phyloP scores from a whole-genome alignment of 2,113 vertebrate genomes.

The Emydura subglobosa region DNA sequence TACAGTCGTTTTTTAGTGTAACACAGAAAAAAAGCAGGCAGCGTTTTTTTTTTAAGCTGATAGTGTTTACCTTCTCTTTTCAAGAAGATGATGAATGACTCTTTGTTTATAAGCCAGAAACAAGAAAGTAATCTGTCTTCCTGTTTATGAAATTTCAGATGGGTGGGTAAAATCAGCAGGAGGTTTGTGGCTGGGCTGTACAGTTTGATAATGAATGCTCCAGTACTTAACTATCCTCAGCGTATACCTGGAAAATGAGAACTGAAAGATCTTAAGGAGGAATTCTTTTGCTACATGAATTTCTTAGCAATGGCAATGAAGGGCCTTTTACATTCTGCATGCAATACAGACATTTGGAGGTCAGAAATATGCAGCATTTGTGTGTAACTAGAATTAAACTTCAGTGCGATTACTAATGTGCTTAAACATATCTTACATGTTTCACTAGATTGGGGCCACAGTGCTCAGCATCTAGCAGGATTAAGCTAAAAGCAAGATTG shows the following conservation, averaged over 20 bases:
- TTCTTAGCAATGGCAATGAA: conserved; percentile 30
- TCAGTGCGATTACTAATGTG: not conserved
- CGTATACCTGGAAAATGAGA: not conserved
- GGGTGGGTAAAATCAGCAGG: not conserved
- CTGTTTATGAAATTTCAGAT: not conserved
- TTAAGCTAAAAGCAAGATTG: not conserved
- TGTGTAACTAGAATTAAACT: conserved; percentile 20
- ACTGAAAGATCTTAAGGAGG: not conserved
- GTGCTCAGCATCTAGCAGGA: not conserved
- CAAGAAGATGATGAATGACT: not conserved
- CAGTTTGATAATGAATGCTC: not conserved
- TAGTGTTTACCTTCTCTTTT: not conserved
- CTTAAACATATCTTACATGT: conserved; percentile 1
- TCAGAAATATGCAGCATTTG: conserved; percentile 10
- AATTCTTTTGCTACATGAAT: not conserved
- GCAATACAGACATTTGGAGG: not conserved
- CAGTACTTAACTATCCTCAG: not conserved
- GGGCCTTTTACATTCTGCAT: conserved; percentile 7
- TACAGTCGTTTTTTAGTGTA: not conserved
- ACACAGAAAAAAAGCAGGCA: not conserved
- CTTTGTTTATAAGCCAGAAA: not conserved
- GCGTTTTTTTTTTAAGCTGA: not conserved
- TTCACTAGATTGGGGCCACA: not conserved
- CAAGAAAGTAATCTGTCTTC: not conserved
- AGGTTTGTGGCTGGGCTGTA: not conserved